Conservation (phyloP, 2,888 invertebrate genomes). For the Dynastes grantii region DNA sequence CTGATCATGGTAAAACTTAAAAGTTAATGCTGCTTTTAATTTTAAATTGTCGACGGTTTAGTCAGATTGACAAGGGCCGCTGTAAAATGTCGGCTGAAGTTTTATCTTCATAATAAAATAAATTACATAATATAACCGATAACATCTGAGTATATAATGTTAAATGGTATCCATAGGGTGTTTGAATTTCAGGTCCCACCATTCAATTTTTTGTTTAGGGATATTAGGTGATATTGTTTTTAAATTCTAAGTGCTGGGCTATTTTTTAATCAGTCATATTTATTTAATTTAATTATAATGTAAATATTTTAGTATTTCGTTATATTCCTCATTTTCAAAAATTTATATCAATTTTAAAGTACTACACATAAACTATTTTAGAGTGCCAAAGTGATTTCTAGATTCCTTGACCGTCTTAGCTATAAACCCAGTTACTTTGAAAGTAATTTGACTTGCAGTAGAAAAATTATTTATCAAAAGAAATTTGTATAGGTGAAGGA, state of each 20-base stretch:
- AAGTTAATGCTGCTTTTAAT: conserved; percentile 66
- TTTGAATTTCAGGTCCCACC: conserved; percentile 46
- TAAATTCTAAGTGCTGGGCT: conserved; percentile 17
- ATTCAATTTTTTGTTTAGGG: conserved; percentile 20
- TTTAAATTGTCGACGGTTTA: conserved; percentile 63
- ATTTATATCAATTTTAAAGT: no score
- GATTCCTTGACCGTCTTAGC: no score
- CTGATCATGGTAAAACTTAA: conserved; percentile 61
- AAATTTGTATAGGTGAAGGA: no score
- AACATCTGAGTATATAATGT: conserved; percentile 51
- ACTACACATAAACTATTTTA: no score
- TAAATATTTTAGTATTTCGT: conserved; percentile 18
- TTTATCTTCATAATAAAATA: conserved; percentile 51
- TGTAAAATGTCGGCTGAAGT: conserved; percentile 50
- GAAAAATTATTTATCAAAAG: no score
- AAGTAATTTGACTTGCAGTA: no score
- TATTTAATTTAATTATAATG: conserved; percentile 6
- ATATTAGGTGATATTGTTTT: conserved; percentile 4
- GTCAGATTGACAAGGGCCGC: conserved; percentile 63
- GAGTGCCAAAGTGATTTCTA: no score
- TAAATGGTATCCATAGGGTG: conserved; percentile 52
- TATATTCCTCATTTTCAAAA: background rate
- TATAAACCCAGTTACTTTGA: no score
- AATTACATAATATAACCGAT: conserved; percentile 43
- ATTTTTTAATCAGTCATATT: conserved; percentile 4